These are phyloP conservation scores for Vespertilio murinus DNA, from an alignment of 2,797 vertebrate species.

Conservation along the genomic window DNA sequence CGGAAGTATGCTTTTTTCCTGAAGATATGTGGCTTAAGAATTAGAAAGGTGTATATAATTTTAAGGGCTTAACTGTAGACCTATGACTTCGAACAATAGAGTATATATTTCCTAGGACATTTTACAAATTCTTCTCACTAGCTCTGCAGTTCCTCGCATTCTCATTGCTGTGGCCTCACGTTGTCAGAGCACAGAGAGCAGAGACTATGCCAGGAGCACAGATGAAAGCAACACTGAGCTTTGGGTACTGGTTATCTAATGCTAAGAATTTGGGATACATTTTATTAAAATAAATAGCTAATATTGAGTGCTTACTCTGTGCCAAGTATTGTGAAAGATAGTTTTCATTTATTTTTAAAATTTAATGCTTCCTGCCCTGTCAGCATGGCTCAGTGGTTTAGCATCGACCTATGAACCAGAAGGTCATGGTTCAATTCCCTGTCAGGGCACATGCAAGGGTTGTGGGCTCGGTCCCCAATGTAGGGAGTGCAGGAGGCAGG, in stretches of 20 bases:
- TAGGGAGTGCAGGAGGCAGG: too few relatives aligned
- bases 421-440: too few relatives aligned
- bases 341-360: conserved; percentile 17
- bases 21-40: background rate
- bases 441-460: too few relatives aligned
- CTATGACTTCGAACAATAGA: background rate
- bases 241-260: background rate
- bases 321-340: background rate
- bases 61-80: background rate
- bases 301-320: background rate
- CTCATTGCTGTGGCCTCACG: background rate
- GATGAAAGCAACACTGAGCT: background rate
- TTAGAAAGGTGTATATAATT: conserved; percentile 3
- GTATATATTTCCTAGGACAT: background rate
- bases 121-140: background rate
- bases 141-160: background rate
- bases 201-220: fast-evolving
- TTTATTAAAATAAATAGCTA: background rate
- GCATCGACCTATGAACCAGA: too few relatives aligned
- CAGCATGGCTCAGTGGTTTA: too few relatives aligned
- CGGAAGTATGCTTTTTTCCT: background rate
- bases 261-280: background rate
- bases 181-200: background rate
- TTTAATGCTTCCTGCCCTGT: background rate
- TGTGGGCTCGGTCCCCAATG: too few relatives aligned